Conservation (phyloP, 2,113 vertebrate genomes). For the Pteruthius melanotis region DNA sequence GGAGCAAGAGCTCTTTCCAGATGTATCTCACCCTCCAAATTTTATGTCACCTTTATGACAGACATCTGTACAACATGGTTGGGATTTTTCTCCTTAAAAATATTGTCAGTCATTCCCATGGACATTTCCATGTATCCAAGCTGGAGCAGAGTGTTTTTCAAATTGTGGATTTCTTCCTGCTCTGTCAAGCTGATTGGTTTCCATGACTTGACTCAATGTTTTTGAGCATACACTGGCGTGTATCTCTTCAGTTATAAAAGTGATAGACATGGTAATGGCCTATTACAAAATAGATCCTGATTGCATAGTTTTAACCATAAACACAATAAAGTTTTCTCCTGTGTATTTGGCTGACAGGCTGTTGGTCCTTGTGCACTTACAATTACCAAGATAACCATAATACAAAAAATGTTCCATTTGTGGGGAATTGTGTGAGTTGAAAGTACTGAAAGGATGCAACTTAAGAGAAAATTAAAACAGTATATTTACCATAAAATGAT, state of each 20-base stretch:
- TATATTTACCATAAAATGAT: not conserved
- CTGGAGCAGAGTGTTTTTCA: not conserved
- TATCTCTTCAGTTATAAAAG: not conserved
- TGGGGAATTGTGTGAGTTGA: not conserved
- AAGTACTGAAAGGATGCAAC: not conserved
- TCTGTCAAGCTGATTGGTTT: not conserved
- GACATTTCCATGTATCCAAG: not conserved
- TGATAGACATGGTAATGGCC: not conserved
- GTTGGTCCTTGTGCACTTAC: not conserved
- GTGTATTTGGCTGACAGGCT: not conserved
- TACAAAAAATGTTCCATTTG: not conserved
- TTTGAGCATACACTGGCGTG: not conserved
- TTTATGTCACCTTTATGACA: not conserved
- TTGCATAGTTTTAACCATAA: not conserved
- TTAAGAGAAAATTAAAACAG: not conserved
- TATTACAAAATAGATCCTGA: not conserved
- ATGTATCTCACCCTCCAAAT: fast-evolving
- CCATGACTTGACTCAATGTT: not conserved
- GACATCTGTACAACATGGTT: not conserved
- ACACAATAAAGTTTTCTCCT: not conserved
- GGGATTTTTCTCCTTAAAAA: not conserved
- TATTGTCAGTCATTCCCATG: not conserved
- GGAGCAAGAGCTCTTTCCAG: not conserved
- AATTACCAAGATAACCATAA: not conserved
- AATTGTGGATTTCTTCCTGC: not conserved